Conservation (phyloP, 64 coral and sea anemone species). For the Montipora capricornis region DNA sequence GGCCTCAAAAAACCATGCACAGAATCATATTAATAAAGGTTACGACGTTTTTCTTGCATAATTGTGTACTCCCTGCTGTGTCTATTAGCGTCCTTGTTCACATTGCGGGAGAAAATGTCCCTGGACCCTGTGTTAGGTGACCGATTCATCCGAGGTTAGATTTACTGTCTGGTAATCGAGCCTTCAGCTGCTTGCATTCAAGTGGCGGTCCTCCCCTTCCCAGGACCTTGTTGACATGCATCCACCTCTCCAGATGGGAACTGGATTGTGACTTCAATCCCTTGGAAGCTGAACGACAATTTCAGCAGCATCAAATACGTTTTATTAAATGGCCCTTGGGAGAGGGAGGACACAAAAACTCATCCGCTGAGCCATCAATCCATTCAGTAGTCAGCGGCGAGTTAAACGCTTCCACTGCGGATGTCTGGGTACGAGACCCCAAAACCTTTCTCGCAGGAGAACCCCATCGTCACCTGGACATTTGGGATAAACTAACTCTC, state of each 20-base stretch:
- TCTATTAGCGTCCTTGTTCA: neutral
- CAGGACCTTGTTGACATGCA: neutral
- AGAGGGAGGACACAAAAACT: neutral
- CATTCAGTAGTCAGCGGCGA: neutral
- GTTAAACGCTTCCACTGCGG: neutral
- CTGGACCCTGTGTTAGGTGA: neutral
- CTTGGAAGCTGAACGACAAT: constrained; percentile 4
- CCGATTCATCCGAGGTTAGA: neutral
- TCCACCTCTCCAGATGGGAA: neutral
- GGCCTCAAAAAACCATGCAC: neutral
- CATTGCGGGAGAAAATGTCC: neutral
- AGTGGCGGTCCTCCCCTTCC: constrained; percentile 42
- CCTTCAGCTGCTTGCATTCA: constrained; percentile 44
- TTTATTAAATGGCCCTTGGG: constrained; percentile 18
- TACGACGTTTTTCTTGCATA: neutral
- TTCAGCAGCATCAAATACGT: neutral
- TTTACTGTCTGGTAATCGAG: constrained; percentile 9
- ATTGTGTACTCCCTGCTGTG: neutral
- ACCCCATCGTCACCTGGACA: neutral
- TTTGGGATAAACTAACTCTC: neutral
- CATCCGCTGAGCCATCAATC: constrained; percentile 1
- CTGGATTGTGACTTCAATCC: neutral
- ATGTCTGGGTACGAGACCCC: neutral
- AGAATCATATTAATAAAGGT: neutral
- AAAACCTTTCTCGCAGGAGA: neutral